phyloP scores from a whole-genome alignment of 2,888 invertebrate genomes.

The Apodemia zela region DNA sequence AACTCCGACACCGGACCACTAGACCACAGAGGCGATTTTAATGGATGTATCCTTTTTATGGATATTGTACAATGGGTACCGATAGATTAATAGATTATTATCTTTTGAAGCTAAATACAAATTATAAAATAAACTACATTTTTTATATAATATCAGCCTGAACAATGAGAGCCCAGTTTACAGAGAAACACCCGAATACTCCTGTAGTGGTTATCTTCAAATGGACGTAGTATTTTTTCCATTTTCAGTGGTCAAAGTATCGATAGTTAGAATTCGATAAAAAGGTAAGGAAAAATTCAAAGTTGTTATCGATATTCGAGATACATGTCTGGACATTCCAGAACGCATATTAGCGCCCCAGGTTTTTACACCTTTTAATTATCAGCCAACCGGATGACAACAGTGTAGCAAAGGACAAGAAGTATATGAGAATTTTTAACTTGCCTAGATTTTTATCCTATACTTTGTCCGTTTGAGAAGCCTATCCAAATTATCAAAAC shows the following conservation, averaged over 20 bases:
- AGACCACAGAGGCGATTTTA: too few species aligned
- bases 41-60: too few species aligned
- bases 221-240: too few species aligned
- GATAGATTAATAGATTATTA: too few species aligned
- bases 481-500: neutral
- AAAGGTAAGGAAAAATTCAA: neutral
- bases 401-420: conserved; percentile 6
- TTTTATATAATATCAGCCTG: too few species aligned
- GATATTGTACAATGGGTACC: too few species aligned
- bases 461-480: neutral
- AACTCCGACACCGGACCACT: too few species aligned
- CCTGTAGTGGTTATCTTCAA: too few species aligned
- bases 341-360: conserved; percentile 13
- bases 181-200: too few species aligned
- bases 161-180: too few species aligned
- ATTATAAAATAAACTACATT: too few species aligned
- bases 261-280: neutral
- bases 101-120: too few species aligned
- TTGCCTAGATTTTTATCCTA: neutral
- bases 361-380: conserved; percentile 16
- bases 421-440: conserved; percentile 1
- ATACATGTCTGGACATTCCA: conserved; percentile 10
- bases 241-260: neutral
- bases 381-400: conserved; percentile 6
- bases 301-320: conserved; percentile 13